Percentiles rank a stretch among this genome's conserved stretches.
These are phyloP conservation scores for Ataeniobius toweri DNA, from an alignment of 2,797 vertebrate species.

Conservation along the genomic window DNA sequence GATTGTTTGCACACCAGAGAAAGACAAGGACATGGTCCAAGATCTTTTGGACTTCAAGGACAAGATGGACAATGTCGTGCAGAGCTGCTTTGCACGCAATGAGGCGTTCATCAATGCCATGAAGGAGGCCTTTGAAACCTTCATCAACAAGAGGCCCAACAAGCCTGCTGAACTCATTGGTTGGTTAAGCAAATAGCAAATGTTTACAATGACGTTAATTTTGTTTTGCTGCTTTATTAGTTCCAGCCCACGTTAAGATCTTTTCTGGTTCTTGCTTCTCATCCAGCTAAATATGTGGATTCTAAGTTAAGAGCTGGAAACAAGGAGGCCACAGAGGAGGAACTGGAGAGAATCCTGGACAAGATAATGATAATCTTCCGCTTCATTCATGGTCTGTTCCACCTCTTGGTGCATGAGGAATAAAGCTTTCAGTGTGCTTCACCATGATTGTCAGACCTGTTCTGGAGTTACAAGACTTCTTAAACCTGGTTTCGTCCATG, in stretches of 20 bases:
- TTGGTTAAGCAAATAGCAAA: constrained; percentile 58
- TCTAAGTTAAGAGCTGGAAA: constrained; percentile 98
- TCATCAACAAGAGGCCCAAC: constrained; percentile 99
- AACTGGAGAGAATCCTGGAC: constrained; percentile 98
- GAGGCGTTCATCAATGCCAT: constrained; percentile 98
- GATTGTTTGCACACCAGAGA: constrained; percentile 98
- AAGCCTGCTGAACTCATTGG: constrained; percentile 99
- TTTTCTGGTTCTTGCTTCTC: constrained; percentile 24
- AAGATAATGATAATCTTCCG: constrained; percentile 99
- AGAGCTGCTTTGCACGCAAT: constrained; percentile 93
- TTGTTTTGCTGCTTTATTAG: not conserved
- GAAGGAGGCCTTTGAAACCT: constrained; percentile 99
- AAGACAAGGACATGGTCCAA: constrained; percentile 99
- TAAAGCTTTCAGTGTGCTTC: not conserved
- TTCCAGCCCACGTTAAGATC: constrained; percentile 10
- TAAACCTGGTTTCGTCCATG: constrained; percentile 15
- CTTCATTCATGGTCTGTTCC: constrained; percentile 93
- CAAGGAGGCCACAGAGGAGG: constrained; percentile 99
- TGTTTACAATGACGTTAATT: not conserved
- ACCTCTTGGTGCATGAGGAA: not conserved
- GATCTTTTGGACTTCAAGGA: constrained; percentile 98
- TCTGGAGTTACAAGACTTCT: not conserved
- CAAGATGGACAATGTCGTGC: constrained; percentile 97
- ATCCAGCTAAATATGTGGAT: constrained; percentile 96
- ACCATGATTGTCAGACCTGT: not conserved